A percentile compares a stretch with the other conserved stretches of the same genome.
Evolutionary conservation across 2,113 vertebrate genomes (phyloP).

Genomic region (Budorcas taxicolor): DNA sequence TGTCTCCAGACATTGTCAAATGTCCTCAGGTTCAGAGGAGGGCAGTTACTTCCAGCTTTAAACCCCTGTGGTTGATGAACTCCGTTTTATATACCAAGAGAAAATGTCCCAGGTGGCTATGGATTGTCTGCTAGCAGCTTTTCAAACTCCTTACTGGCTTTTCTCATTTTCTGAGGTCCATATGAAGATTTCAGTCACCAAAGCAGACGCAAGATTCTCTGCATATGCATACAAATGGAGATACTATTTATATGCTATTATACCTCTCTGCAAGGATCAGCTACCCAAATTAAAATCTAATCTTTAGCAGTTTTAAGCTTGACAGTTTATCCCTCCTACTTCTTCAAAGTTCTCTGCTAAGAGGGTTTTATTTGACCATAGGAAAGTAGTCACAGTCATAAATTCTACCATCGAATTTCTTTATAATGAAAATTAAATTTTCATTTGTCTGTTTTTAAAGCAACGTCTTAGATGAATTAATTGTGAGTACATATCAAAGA

Average conservation of each 20-base stretch:
- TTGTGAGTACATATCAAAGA: neutral
- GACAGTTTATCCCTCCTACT: neutral
- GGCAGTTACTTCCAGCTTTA: neutral
- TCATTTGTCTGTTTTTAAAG: slow-evolving; percentile 19
- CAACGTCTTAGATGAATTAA: neutral
- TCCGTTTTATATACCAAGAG: neutral
- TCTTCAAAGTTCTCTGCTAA: neutral
- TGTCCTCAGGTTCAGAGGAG: neutral
- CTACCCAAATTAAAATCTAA: neutral
- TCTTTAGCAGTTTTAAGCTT: neutral
- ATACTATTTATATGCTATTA: neutral
- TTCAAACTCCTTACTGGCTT: neutral
- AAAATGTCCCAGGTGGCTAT: neutral
- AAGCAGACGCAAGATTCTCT: neutral
- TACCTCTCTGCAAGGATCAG: neutral
- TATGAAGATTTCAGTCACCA: neutral
- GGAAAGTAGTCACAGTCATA: neutral
- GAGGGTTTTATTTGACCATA: neutral
- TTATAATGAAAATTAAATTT: slow-evolving; percentile 30
- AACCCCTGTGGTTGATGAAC: neutral
- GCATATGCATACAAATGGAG: neutral
- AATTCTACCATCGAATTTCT: slow-evolving; percentile 22
- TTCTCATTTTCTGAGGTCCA: neutral
- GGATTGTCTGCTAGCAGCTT: neutral
- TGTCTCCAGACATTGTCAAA: neutral